Evolutionary conservation across 2,888 invertebrate species (phyloP), one percentile per base, ranked within the genome.

Genomic region (Apodemia duryi): DNA sequence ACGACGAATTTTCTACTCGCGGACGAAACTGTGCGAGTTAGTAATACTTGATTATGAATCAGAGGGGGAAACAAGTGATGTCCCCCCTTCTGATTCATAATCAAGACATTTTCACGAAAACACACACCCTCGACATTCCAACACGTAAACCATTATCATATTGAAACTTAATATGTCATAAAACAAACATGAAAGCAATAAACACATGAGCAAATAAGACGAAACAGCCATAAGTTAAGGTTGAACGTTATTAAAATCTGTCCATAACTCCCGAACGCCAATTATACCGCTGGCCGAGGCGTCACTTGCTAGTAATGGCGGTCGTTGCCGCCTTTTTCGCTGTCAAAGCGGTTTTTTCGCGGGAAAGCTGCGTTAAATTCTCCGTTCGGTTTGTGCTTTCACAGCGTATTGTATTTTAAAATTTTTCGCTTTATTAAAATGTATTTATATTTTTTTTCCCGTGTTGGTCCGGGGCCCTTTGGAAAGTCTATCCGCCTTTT

Each of bases 301-400:
- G 94, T 93, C 94, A 94, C 93, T 94, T 94, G 94, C 84, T 84
- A 83, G 90, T 93, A 94, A 94, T 94, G 93, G 93, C 91, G 76
- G 74, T 80, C 77, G 81, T 82, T 87, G 86, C 89, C 89, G 88
- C 90, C 88, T 86, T 90, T 90, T 89, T 87, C 88, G 90, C 90
- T 90, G 89, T 88, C 89, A 88, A 79, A 82, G 88, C 87, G 78
- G 77, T 86, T 88, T 89, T 89, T 88, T 86, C 84, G 86, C 87
- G 86, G 83, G 81, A 81, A 81, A 77, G 73, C 76, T 70, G 77
- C 72, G 79, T 77, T 79, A 78, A 81, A 80, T 81, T 77, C 68
- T 69, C 69, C 71, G 71, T 72, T 74, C 73, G 68, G 77, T 72
- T 75, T 75, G 73, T 73, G 74, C 76, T 71, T 65, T 71, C 63